Base-by-base conservation (phyloP, 2,888 invertebrate species). In the Pandemis corylana region DNA sequence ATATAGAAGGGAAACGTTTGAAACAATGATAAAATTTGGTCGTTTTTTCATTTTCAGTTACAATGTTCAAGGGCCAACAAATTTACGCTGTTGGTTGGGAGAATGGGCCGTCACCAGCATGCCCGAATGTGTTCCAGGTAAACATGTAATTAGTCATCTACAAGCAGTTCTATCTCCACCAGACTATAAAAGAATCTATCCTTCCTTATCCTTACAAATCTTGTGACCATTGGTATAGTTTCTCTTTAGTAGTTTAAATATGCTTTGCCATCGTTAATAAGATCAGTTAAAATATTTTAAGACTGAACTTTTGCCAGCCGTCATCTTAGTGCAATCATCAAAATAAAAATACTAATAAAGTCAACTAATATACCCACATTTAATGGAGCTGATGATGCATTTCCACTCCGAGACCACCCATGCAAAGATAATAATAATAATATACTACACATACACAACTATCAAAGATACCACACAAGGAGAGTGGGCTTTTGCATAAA, bases 101-200 rank as follows among this genome's bases (percentile, higher is more conserved):
- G 97, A 97, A 81, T 98, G 97, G 97, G 96, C 97, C 0, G 96
- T 96, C 0, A 96, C 96, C 10, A 95, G 95, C 68, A 95, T 96
- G 88, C 97, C 97, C 0, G 97, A 97, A 83, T 98, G 98, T 86
- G 95, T 96, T 7, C 96, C 97, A 83, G 96, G 96, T 96, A 90
- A 81, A 20, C 6, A 56, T 46, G 10, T 46, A 46, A 2, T 12
- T 46, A 12, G 12, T 46, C 12, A 36, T 36, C 28, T 36, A 36
- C 28, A 36, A 36, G 28, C 28, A 5, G 9, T 51, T n/a, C 51
- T n/a, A 5, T 51, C 51, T n/a, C n/a, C 6, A 51, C n/a, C 6
- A 13, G 5, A 2, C 15, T 3, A 20, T 20, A 3, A 51, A 51
- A 51, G 5, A n/a, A 15, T 5, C 28, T 36, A 36, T 20, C 0